Conservation (phyloP, 2,113 vertebrate species). For the Poeciliopsis retropinna region DNA sequence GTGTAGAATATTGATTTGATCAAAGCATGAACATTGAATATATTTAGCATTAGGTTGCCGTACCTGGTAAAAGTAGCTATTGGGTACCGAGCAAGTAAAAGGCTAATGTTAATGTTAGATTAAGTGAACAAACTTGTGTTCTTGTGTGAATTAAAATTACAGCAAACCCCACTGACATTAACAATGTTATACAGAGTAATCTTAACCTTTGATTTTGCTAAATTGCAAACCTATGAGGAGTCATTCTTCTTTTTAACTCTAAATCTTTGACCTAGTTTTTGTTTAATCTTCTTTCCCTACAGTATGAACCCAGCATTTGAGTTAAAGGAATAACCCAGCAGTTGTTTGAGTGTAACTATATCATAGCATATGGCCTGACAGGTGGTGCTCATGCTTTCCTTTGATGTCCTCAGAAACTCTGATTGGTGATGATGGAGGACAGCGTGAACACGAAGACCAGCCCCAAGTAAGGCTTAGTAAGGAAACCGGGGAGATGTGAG, state of each 20-base stretch:
- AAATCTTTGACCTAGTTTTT: neutral
- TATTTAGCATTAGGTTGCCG: neutral
- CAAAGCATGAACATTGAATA: neutral
- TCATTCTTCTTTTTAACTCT: neutral
- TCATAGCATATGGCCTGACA: neutral
- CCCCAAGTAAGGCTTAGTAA: constrained; percentile 22
- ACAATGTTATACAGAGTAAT: neutral
- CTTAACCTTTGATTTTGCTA: neutral
- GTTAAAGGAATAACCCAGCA: neutral
- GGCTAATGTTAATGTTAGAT: neutral
- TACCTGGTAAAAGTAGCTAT: neutral
- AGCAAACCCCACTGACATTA: neutral
- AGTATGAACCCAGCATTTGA: neutral
- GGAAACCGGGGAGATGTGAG: constrained; percentile 1
- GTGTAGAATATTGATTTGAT: neutral
- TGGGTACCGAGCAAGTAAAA: neutral
- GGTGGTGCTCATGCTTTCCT: constrained; percentile 9
- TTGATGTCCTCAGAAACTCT: constrained; percentile 43
- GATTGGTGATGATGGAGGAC: constrained; percentile 27
- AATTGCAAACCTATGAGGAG: no score
- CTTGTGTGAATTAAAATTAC: neutral
- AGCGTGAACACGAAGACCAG: constrained; percentile 20
- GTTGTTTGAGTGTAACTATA: neutral
- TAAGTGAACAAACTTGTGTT: neutral
- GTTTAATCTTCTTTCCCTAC: neutral